Evolutionary conservation across 2,113 vertebrate genomes (phyloP), one percentile per base, ranked within the genome.

Genomic region (Natator depressus): DNA sequence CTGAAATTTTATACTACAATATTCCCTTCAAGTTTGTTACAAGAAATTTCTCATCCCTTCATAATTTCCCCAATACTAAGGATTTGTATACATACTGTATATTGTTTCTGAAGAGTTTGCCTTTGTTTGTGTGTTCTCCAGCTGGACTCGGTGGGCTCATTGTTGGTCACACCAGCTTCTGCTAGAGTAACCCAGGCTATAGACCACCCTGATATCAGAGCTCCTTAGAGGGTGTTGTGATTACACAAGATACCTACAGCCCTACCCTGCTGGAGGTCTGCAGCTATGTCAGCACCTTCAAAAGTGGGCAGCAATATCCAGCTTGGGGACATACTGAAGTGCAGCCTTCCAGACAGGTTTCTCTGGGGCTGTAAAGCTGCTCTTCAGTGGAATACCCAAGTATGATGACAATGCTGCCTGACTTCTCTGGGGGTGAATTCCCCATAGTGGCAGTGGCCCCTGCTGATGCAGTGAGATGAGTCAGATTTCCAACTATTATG

Each of bases 201-300:
- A 47, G 69, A 76, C 42, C 47, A 84, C 51, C 46, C 47, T 89
- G 82, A 69, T 25, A 47, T 25, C 75, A 57, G 47, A 12, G 47
- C 55, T 85, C 95, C 49, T 72, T 85, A 6, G 47, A 83, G 75
- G 25, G 4, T 75, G 16, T 65, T 20, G 35, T 55, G 20, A 53
- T 76, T 85, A 1, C 5, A 31, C 9, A 57, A 13, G 38, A 86
- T 84, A 35, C 65, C 19, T 0, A 7, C 38, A 89, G 0, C 47
- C 81, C 20, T 1, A 1, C 31, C 82, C 47, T 65, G 17, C 65
- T 22, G n/a, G n/a, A 29, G 47, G 46, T 55, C 47, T 0, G 0
- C 20, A 84, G 22, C 31, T 87, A n/a, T 6, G 54, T 54, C 51
- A 46, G 46, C 50, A 42, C 42, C 46, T 29, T 80, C 16, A 1